Base-by-base conservation (phyloP, 1,140 invertebrate genomes). In the Caenorhabditis latens region DNA sequence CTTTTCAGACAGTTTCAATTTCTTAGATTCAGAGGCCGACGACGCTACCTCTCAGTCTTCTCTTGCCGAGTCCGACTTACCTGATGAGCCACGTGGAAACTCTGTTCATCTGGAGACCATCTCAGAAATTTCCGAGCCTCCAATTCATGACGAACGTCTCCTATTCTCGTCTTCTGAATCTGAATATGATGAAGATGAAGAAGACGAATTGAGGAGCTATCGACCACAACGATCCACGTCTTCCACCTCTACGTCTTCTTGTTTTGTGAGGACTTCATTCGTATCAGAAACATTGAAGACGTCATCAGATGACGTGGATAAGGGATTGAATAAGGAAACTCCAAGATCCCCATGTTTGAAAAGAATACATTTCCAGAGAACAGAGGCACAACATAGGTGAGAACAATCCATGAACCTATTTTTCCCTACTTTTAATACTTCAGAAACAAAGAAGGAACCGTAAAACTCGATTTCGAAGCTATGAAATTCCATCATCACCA, bases 301-400 rank as follows among this genome's bases (percentile, higher is more conserved):
- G 42, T 67, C 84, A 2, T 43, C 84, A 65, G 86, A 65, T 61
- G 82, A 58, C 43, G 84, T 75, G 65, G 84, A 50, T 40, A 85
- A 85, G 65, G 84, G 67, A n/a, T 48, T 71, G 65, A 85, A 86
- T 24, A 75, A 84, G 46, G 71, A 86, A 48, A 84, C 87, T 6
- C 67, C 83, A 0, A 84, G 87, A 24, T 88, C 87, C 1, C 87
- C 87, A 13, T 88, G 87, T 50, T 65, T 88, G 48, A 88, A 88
- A 21, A 32, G 87, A 55, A 88, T 88, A 16, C 87, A 88, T 63
- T 88, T 88, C 53, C 86, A 86, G 61, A 82, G 86, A 40, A 86
- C 75, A 14, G 82, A 87, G 48, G 61, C 86, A 11, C 85, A 86
- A 48, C 85, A 71, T 40, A 86, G 67, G 85, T 79, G 24, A 21